Evolutionary conservation across 2,797 vertebrate genomes (phyloP), one percentile per base, ranked within the genome.

Genomic region (Malurus splendens): DNA sequence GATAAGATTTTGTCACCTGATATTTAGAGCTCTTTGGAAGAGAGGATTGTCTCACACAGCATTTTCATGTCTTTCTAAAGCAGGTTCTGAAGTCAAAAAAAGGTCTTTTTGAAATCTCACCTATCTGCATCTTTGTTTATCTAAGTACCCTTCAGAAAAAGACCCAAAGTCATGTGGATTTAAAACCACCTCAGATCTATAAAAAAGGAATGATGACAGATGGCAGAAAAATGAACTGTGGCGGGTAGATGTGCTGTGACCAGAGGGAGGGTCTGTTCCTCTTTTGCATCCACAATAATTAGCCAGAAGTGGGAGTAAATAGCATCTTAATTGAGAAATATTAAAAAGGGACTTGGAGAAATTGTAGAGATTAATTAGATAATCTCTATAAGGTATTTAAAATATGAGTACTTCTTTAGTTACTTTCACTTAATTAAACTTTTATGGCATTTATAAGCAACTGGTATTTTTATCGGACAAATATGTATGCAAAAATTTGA

Each of bases 281-380:
- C 56, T 85, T 94, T 78, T 87, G 73, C 66, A 81, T 81, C 52
- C 2, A 1, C 36, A 57, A 81, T 91, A 89, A 92, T 94, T 90
- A 84, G 33, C 14, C 74, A 60, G 81, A 92, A 90, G 52, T 83
- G 70, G 56, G 30, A 87, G 82, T 86, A 94, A 94, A 93, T 73
- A 90, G 27, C 62, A 86, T 81, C 66, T 83, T 87, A 81, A 85
- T 45, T 85, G 76, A 92, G 82, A 91, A 91, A 90, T 89, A 93
- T 81, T 95, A 87, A 70, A 82, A 89, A 83, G 71, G 73, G 80
- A 86, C 70, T 44, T 60, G 20, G 38, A 94, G 50, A 92, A 93
- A 13, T 83, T 92, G 32, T 51, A 83, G 64, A 54, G 66, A 86
- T 91, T 92, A 90, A 87, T 93, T 87, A 86, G 39, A 57, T 79